These are phyloP conservation scores for Marisa cornuarietis DNA, from an alignment of 1,140 invertebrate species.

Conservation along the genomic window DNA sequence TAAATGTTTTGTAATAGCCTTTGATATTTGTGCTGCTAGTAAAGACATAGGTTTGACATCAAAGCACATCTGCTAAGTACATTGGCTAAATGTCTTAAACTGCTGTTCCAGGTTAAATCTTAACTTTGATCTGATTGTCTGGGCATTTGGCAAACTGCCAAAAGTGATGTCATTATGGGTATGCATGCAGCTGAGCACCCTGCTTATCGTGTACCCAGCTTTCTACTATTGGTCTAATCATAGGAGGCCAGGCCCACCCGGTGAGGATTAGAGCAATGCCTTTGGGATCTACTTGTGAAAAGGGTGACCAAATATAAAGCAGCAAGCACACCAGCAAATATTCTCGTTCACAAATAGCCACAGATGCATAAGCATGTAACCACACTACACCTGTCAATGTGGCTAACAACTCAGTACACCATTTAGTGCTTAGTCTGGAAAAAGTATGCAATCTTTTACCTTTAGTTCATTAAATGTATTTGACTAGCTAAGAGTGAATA, in stretches of 20 bases:
- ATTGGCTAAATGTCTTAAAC: neutral
- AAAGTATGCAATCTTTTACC: too few relatives aligned
- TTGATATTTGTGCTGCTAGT: neutral
- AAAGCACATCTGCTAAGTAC: neutral
- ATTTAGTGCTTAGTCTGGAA: too few relatives aligned
- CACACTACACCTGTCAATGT: too few relatives aligned
- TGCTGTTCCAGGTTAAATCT: conserved; percentile 67
- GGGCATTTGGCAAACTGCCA: conserved; percentile 71
- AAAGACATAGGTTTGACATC: too few relatives aligned
- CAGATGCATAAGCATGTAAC: too few relatives aligned
- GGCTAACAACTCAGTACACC: too few relatives aligned
- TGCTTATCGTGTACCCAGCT: conserved; percentile 68
- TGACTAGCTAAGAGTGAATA: too few relatives aligned
- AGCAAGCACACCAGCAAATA: neutral
- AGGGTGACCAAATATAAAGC: too few relatives aligned
- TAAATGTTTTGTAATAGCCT: too few relatives aligned
- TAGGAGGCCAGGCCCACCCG: conserved; percentile 36
- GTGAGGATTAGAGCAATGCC: conserved; percentile 19
- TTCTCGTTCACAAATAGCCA: too few relatives aligned
- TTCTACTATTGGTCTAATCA: conserved; percentile 70
- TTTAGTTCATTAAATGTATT: too few relatives aligned
- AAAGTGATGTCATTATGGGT: conserved; percentile 71
- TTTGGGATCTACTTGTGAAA: too few relatives aligned
- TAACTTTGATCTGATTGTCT: conserved; percentile 70
- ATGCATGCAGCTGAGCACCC: conserved; percentile 68